Base-by-base conservation (phyloP, 2,888 invertebrate species). In the Teleiodes luculella region DNA sequence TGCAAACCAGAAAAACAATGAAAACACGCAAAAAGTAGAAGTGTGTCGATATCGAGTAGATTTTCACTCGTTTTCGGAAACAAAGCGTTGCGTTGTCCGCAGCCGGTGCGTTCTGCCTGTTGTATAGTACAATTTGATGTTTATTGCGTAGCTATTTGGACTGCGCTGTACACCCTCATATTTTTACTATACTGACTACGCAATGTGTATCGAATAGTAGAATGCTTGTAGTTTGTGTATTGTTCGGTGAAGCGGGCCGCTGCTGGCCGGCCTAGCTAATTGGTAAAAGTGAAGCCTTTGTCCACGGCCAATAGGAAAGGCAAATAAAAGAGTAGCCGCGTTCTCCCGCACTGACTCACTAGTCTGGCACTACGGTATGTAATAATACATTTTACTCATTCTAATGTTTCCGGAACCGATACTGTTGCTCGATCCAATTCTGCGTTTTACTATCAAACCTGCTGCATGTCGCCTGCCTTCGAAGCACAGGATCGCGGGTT, bases 211-310 rank as follows among this genome's bases (percentile, higher is more conserved):
- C n/a, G n/a, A n/a, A n/a, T n/a, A n/a, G n/a, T n/a, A n/a, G n/a
- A n/a, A n/a, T n/a, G n/a, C n/a, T n/a, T n/a, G n/a, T n/a, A n/a
- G n/a, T n/a, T n/a, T n/a, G n/a, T n/a, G n/a, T n/a, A n/a, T n/a
- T n/a, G n/a, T n/a, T n/a, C n/a, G n/a, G n/a, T n/a, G n/a, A n/a
- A n/a, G n/a, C n/a, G n/a, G 54, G 43, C 43, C 59, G 7, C 11
- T 65, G 73, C 67, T 76, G 80, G 78, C 76, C 80, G 74, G 68
- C 65, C 67, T 60, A 71, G 70, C 73, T 86, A 88, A 88, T 88
- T 86, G 85, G 88, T 86, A 88, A 88, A 87, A 89, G 86, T 86
- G 75, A 78, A 75, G 78, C 75, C 83, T 80, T 83, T 78, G 75
- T 73, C 66, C 66, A 70, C 54, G 50, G 67, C 63, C 72, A 75